phyloP scores from a whole-genome alignment of 2,113 vertebrate species.

The Nymphicus hollandicus region DNA sequence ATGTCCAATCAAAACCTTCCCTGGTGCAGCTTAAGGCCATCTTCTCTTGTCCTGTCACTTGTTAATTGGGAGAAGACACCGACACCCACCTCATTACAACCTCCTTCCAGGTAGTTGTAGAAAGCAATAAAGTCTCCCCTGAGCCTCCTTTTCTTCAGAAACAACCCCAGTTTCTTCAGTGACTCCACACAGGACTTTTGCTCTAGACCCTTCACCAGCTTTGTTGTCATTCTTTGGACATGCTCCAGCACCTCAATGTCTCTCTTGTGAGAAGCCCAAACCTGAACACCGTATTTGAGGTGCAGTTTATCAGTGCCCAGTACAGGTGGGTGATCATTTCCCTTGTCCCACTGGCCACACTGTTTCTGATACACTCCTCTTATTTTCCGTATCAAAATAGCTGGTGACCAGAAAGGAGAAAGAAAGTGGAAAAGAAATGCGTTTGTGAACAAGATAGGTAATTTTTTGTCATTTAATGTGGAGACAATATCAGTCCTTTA shows the following conservation, averaged over 20 bases:
- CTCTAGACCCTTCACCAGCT: background rate
- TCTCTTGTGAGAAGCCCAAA: background rate
- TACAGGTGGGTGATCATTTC: rapidly evolving
- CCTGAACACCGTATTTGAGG: background rate
- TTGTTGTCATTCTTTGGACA: background rate
- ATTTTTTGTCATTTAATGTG: background rate
- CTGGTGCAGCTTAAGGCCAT: background rate
- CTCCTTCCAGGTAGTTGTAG: background rate
- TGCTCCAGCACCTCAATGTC: background rate
- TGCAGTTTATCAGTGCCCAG: rapidly evolving
- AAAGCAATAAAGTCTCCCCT: rapidly evolving
- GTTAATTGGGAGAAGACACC: background rate
- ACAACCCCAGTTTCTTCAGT: background rate
- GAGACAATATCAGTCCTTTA: background rate
- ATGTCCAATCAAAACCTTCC: background rate
- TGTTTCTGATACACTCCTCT: background rate
- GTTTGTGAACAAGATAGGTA: background rate
- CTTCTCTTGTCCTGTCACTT: background rate
- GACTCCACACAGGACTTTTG: background rate
- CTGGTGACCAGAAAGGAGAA: background rate
- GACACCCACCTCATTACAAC: rapidly evolving
- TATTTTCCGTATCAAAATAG: background rate
- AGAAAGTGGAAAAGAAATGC: background rate
- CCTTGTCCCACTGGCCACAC: background rate
- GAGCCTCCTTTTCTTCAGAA: background rate